Evolutionary conservation across 1,140 invertebrate genomes (phyloP), one percentile per base, ranked within the genome.

Genomic region (Zaprionus davidi): DNA sequence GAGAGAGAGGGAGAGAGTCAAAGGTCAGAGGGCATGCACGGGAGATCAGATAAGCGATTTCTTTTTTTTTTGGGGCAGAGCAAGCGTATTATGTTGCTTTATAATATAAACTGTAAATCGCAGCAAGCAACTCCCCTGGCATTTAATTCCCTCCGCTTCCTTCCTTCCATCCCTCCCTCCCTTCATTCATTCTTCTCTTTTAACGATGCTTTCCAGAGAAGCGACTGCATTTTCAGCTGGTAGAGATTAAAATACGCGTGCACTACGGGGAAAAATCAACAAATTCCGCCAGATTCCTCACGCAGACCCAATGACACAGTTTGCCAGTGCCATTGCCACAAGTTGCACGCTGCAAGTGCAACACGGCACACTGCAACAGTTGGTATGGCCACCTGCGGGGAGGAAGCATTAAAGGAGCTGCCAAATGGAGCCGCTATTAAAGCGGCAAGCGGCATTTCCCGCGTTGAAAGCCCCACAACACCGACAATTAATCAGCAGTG

Each of bases 231-330:
- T 72, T 81, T 60, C 46, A 24, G 51, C 56, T 58, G 64, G 53
- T 53, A 78, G 12, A 60, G 71, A 72, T 82, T 72, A 78, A 71
- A 78, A 78, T 75, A 72, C 59, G 67, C 60, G 31, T 34, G 67
- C 64, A 15, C 44, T 60, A 34, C 51, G n/a, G 7, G 41, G 41
- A 46, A 46, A 46, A 46, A 17, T 46, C n/a, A 46, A 46, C 41
- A 46, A 46, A 46, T 46, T 46, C 41, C 41, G n/a, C n/a, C 17
- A n/a, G n/a, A 63, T 73, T 64, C 63, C 67, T 53, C 63, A 68
- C 17, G 3, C 12, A 88, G 74, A 76, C 81, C 81, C 78, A 88
- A 90, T 88, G 84, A 88, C 84, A 88, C 80, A 88, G 81, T 73
- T 83, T 71, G 76, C 78, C 78, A 55, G 12, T 79, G 66, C 49